Evolutionary conservation across 2,113 vertebrate genomes (phyloP).

Genomic region (Arizona elegans): DNA sequence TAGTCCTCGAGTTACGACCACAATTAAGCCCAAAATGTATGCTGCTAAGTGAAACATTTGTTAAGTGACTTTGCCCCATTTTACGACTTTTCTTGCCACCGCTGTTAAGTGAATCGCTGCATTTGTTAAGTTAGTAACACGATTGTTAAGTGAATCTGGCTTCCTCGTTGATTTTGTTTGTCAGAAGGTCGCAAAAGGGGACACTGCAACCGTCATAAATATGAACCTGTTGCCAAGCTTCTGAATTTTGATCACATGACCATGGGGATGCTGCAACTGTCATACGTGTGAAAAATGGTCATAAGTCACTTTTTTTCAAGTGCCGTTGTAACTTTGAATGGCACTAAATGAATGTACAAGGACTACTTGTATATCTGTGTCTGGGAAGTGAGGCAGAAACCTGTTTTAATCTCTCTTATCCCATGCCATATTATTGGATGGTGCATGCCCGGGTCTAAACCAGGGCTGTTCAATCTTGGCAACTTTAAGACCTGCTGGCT

Average conservation of each 20-base stretch:
- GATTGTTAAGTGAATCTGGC: not conserved
- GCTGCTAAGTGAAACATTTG: not conserved
- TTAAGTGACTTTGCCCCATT: not conserved
- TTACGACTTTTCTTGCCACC: not conserved
- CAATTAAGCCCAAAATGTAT: not conserved
- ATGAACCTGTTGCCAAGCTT: no score
- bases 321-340: not conserved
- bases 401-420: not conserved
- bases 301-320: not conserved
- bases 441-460: not conserved
- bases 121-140: not conserved
- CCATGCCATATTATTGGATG: not conserved
- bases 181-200: not conserved
- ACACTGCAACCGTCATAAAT: not conserved
- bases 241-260: no score
- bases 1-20: not conserved
- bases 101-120: not conserved
- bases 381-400: not conserved
- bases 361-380: not conserved
- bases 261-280: not conserved
- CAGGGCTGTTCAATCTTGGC: not conserved
- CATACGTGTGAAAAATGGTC: not conserved
- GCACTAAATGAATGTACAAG: not conserved
- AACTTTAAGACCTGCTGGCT: not conserved
- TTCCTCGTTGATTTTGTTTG: not conserved